Conservation (phyloP, 1,140 invertebrate species). For the Charaxes varanes region DNA sequence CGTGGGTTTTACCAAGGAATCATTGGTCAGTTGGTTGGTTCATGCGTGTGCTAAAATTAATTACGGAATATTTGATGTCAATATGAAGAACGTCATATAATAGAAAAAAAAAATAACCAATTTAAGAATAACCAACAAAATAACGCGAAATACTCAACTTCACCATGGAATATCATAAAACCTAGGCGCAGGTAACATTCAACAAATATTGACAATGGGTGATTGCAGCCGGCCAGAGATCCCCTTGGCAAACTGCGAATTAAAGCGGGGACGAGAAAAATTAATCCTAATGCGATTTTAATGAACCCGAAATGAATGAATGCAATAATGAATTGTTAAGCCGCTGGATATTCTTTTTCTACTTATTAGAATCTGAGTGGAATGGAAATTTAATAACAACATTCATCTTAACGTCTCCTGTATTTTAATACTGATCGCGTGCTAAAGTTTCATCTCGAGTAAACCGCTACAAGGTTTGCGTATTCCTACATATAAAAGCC, state of each 20-base stretch:
- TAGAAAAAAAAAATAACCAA: too few species aligned
- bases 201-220: slow-evolving; percentile 68
- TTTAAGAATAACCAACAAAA: slow-evolving; percentile 10
- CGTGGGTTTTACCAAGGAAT: too few species aligned
- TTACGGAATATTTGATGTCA: too few species aligned
- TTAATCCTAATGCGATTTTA: slow-evolving; percentile 74
- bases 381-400: slow-evolving; percentile 22
- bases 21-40: too few species aligned
- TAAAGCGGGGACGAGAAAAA: slow-evolving; percentile 71
- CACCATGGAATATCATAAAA: slow-evolving; percentile 38
- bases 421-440: slow-evolving; percentile 1
- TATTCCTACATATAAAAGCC: slow-evolving; percentile 6
- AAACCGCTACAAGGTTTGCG: slow-evolving; percentile 2
- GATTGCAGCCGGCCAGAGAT: slow-evolving; percentile 64
- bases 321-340: slow-evolving; percentile 68
- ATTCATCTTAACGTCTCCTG: neutral
- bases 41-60: too few species aligned
- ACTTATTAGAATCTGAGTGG: slow-evolving; percentile 27
- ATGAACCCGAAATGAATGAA: slow-evolving; percentile 70
- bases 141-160: slow-evolving; percentile 17
- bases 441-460: neutral
- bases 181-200: slow-evolving; percentile 52
- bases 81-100: too few species aligned
- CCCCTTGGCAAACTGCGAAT: slow-evolving; percentile 68
- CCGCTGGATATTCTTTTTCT: slow-evolving; percentile 47